Percentiles rank a stretch among this genome's conserved stretches.
These are phyloP conservation scores for Oeneis ivallda DNA, from an alignment of 2,888 invertebrate species.

Conservation along the genomic window DNA sequence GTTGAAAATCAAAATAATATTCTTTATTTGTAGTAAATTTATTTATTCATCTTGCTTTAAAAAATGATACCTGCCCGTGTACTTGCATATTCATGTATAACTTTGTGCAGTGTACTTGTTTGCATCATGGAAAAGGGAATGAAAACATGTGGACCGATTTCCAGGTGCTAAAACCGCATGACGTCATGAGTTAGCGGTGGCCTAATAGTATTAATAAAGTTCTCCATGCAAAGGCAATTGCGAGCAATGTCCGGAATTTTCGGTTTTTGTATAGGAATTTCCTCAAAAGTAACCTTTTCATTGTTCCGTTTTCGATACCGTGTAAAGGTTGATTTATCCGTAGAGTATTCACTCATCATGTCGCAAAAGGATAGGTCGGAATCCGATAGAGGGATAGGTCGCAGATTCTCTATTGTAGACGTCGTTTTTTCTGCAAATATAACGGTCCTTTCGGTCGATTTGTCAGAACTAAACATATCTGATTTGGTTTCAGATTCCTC, in stretches of 20 bases:
- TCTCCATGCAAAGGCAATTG: constrained; percentile 53
- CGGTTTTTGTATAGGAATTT: constrained; percentile 27
- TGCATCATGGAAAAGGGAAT: background rate
- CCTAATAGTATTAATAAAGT: constrained; percentile 60
- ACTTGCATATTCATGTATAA: background rate
- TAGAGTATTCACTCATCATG: constrained; percentile 33
- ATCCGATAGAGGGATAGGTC: constrained; percentile 9
- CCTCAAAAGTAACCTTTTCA: constrained; percentile 46
- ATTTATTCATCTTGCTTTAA: constrained; percentile 4
- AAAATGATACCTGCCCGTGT: background rate
- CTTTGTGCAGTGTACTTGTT: background rate
- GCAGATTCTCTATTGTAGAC: constrained; percentile 43
- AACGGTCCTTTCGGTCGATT: constrained; percentile 47
- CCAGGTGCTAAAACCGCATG: background rate
- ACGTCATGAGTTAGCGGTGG: constrained; percentile 45
- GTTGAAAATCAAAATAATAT: constrained; percentile 1
- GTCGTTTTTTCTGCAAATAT: constrained; percentile 47
- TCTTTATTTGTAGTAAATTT: constrained; percentile 6
- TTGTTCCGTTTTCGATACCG: constrained; percentile 34
- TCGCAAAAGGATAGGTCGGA: constrained; percentile 28
- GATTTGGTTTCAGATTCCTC: constrained; percentile 53
- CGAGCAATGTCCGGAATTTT: background rate
- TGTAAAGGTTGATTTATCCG: constrained; percentile 16
- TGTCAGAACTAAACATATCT: constrained; percentile 48
- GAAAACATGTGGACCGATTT: background rate